A percentile compares a stretch with the other conserved stretches of the same genome.
Evolutionary conservation across 2,797 vertebrate species (phyloP).

Genomic region (Gephyroberyx darwinii): DNA sequence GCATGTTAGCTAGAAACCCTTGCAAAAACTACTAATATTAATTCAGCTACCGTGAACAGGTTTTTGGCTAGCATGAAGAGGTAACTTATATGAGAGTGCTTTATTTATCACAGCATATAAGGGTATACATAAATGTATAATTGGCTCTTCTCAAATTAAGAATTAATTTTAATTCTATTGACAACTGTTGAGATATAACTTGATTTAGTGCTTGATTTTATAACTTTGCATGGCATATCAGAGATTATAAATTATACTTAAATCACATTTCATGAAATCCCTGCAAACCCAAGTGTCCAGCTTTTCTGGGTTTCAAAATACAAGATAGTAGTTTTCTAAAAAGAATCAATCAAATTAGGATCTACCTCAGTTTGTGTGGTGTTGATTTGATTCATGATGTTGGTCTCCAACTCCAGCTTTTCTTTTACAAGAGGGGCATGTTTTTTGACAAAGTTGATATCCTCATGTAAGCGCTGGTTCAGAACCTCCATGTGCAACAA

Average conservation of each 20-base stretch:
- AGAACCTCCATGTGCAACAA: slow-evolving; percentile 57
- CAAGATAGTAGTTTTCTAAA: neutral
- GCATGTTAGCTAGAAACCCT: no score
- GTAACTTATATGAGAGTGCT: no score
- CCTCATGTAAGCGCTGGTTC: slow-evolving; percentile 72
- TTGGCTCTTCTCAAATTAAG: no score
- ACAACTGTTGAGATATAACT: no score
- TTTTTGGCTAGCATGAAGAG: no score
- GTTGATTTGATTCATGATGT: slow-evolving; percentile 49
- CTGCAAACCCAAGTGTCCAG: neutral
- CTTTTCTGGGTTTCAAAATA: slow-evolving; percentile 12
- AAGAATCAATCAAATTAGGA: slow-evolving; percentile 5
- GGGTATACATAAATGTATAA: no score
- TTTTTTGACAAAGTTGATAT: slow-evolving; percentile 77
- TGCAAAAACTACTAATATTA: no score
- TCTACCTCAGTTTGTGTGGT: slow-evolving; percentile 62
- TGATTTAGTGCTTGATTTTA: no score
- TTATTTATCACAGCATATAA: no score
- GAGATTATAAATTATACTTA: slow-evolving; percentile 9
- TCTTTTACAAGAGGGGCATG: slow-evolving; percentile 79
- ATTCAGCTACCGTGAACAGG: no score
- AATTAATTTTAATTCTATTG: no score
- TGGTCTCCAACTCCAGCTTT: slow-evolving; percentile 55
- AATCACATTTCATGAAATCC: neutral
- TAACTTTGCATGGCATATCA: neutral